Conservation (phyloP, 2,888 invertebrate species). For the Diarsia brunnea region DNA sequence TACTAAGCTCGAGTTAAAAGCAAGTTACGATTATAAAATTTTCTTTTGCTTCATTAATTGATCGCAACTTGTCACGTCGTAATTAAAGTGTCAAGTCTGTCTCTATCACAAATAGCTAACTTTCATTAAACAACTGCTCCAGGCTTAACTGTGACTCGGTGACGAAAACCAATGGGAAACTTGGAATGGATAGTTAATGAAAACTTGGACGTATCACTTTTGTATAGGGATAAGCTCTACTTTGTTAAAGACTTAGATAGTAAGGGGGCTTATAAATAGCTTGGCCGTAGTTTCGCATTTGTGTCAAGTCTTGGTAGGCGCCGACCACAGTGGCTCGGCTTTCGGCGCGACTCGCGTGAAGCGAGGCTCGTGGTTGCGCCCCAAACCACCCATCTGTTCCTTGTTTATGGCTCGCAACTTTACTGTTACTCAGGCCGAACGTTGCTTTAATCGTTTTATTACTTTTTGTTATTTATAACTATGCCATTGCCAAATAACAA, state of each 20-base stretch:
- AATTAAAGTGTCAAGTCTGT: neutral
- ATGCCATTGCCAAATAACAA: constrained; percentile 42
- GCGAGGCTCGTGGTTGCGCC: constrained; percentile 52
- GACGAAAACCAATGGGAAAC: constrained; percentile 16
- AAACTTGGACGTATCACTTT: constrained; percentile 49
- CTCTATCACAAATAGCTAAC: constrained; percentile 1
- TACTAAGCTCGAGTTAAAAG: constrained; percentile 33
- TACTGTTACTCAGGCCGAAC: constrained; percentile 64
- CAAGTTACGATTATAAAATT: constrained; percentile 44
- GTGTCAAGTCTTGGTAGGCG: constrained; percentile 60
- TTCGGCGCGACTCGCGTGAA: constrained; percentile 44
- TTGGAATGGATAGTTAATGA: constrained; percentile 37
- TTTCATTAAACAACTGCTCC: constrained; percentile 4
- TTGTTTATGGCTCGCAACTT: constrained; percentile 69
- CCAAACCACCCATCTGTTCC: constrained; percentile 69
- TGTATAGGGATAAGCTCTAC: constrained; percentile 54
- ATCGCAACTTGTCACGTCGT: neutral
- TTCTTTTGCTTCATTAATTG: constrained; percentile 20
- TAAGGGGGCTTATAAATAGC: constrained; percentile 62
- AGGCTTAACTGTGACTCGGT: constrained; percentile 18
- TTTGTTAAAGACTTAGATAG: constrained; percentile 56
- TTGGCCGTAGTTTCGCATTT: constrained; percentile 61
- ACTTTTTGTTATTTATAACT: constrained; percentile 61
- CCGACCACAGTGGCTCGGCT: constrained; percentile 59
- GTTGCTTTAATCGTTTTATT: constrained; percentile 68